Evolutionary conservation across 2,797 vertebrate species (phyloP), one percentile per base, ranked within the genome.

Genomic region (Vireo griseus): DNA sequence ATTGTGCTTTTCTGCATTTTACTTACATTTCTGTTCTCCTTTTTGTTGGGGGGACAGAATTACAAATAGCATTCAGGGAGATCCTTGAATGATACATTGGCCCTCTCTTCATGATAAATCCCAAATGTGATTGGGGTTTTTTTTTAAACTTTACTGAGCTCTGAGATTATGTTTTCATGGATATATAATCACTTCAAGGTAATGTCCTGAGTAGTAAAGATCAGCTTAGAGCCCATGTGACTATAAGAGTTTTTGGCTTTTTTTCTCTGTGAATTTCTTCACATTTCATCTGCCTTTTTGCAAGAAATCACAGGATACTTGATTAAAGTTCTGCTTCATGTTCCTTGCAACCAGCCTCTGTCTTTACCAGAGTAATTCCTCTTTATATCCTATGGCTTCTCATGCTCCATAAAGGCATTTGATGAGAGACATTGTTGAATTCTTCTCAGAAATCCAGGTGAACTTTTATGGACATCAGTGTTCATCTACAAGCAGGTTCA

Each of bases 71-170:
- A 28, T 81, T 71, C 19, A 52, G 45, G 16, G 24, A 68, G 9
- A 52, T n/a, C 16, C 15, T 81, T 50, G 22, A 33, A 44, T 13
- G 59, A 10, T 37, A 28, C 3, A 2, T 59, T 71, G 12, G 25
- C 11, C 10, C 10, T 65, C 37, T 79, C 25, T 37, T 59, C 17
- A 37, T 55, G 31, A 39, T 40, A 75, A 87, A 81, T 58, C 9
- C 28, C 31, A 82, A 1, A 18, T 0, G 2, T 54, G 14, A 35
- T 2, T 26, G n/a, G 24, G 22, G 2, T 40, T 1, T 8, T 89
- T 89, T 71, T 80, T 82, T 40, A 69, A 75, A 21, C 8, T 76
- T 14, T 79, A 0, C 28, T 85, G 35, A 66, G 5, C 16, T 69
- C 55, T 54, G n/a, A 61, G 29, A 33, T 74, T 3, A 25, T 63